Conservation (phyloP, 37 sponge, comb jelly and placozoan species). For the Halichondria panicea region DNA sequence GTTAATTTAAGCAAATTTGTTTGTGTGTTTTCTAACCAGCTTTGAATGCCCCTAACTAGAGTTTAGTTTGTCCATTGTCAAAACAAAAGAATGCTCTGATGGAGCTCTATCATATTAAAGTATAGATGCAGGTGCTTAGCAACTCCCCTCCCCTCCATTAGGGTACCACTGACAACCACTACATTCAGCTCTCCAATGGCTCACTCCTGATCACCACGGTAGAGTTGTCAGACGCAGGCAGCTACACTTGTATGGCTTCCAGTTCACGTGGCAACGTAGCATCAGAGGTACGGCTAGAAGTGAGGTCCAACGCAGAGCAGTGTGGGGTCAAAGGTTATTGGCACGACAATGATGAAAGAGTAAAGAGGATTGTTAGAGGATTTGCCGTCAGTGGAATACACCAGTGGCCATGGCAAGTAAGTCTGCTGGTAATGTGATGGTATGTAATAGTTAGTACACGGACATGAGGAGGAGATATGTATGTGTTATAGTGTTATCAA, state of each 20-base stretch:
- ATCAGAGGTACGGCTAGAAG: background rate
- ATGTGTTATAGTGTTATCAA: too few relatives aligned
- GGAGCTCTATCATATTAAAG: background rate
- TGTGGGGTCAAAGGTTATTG: background rate
- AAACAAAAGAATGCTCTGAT: background rate
- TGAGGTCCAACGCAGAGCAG: background rate
- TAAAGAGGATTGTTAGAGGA: background rate
- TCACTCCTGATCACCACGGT: conserved; percentile 6
- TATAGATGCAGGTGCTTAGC: conserved; percentile 2
- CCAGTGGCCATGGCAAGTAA: conserved; percentile 23
- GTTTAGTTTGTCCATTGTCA: background rate
- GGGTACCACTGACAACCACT: background rate
- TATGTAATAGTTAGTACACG: too few relatives aligned
- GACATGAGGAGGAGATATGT: too few relatives aligned
- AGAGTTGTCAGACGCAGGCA: background rate
- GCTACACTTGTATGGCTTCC: conserved; percentile 7
- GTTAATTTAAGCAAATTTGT: background rate
- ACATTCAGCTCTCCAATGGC: conserved; percentile 16
- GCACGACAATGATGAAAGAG: background rate
- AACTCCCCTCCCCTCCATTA: background rate
- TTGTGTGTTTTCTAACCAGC: too few relatives aligned
- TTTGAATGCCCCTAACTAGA: too few relatives aligned
- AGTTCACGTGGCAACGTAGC: background rate
- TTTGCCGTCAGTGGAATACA: background rate
- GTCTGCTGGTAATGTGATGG: too few relatives aligned